A percentile compares a stretch with the other conserved stretches of the same genome.
phyloP scores from a whole-genome alignment of 2,797 vertebrate genomes.

The Chaenodraco wilsoni region DNA sequence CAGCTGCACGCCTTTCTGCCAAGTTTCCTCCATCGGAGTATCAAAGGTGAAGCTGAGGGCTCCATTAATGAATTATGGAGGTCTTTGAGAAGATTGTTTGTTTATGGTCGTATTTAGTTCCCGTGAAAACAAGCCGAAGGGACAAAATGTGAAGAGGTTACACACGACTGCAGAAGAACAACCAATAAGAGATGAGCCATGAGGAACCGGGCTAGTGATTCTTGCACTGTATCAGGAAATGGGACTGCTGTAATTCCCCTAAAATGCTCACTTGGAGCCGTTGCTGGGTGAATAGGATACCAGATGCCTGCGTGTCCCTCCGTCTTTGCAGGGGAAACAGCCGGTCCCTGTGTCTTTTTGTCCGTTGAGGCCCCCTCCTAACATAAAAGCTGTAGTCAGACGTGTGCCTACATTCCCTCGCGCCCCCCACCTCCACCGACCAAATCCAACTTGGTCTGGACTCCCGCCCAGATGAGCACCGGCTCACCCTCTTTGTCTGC shows the following conservation, averaged over 20 bases:
- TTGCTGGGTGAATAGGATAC: conserved; percentile 64
- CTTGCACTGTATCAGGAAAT: conserved; percentile 14
- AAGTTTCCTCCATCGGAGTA: conserved; percentile 54
- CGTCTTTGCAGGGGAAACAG: conserved; percentile 58
- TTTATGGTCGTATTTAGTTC: conserved; percentile 24
- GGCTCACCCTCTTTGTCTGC: conserved; percentile 71
- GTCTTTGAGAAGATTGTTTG: neutral
- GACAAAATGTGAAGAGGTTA: conserved; percentile 12
- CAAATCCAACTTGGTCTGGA: conserved; percentile 55
- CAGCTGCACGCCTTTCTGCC: conserved; percentile 41
- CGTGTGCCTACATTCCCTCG: conserved; percentile 73
- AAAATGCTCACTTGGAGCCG: conserved; percentile 28
- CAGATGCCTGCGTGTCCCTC: conserved; percentile 63
- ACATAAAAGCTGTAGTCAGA: conserved; percentile 71
- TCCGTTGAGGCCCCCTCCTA: conserved; percentile 63
- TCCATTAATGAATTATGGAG: conserved; percentile 50
- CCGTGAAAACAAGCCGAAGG: conserved; percentile 26
- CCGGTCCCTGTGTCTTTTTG: conserved; percentile 72
- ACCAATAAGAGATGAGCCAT: neutral
- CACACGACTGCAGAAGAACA: neutral
- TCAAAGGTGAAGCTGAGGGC: conserved; percentile 60
- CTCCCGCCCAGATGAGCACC: conserved; percentile 60
- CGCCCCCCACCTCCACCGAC: conserved; percentile 27
- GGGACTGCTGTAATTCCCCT: conserved; percentile 21
- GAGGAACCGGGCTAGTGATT: conserved; percentile 18